Percentiles rank a stretch among this genome's conserved stretches.
phyloP scores from a whole-genome alignment of 1,140 invertebrate genomes.

The Zaprionus africanus region DNA sequence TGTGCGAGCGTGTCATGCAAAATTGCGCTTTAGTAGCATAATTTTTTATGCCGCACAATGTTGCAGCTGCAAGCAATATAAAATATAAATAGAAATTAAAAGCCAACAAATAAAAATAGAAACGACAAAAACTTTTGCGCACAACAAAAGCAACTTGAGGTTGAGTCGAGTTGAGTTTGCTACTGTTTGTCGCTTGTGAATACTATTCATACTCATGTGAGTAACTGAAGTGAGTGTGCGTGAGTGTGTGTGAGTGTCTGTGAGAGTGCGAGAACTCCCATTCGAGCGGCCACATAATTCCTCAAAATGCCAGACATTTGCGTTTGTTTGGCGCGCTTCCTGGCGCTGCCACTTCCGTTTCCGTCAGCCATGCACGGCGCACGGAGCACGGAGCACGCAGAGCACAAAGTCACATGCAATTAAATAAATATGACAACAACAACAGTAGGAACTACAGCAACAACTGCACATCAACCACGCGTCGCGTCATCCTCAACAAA shows the following conservation, averaged over 20 bases:
- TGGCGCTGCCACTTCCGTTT: slow-evolving; percentile 80
- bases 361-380: slow-evolving; percentile 55
- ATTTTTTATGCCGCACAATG: slow-evolving; percentile 68
- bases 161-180: slow-evolving; percentile 20
- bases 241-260: slow-evolving; percentile 23
- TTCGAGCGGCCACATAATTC: slow-evolving; percentile 69
- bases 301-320: slow-evolving; percentile 81
- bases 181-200: slow-evolving; percentile 1
- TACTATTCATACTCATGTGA: slow-evolving; percentile 51
- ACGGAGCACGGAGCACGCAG: slow-evolving; percentile 24
- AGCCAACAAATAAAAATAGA: slow-evolving; percentile 75
- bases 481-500: slow-evolving; percentile 29
- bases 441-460: slow-evolving; percentile 25
- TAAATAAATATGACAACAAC: slow-evolving; percentile 75
- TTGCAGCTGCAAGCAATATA: slow-evolving; percentile 77
- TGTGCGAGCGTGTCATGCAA: slow-evolving; percentile 62
- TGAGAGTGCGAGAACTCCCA: slow-evolving; percentile 24
- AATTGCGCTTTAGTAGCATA: slow-evolving; percentile 79
- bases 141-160: slow-evolving; percentile 66
- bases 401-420: slow-evolving; percentile 70
- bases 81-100: slow-evolving; percentile 82
- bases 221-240: slow-evolving; percentile 43
- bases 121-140: slow-evolving; percentile 50
- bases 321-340: slow-evolving; percentile 80
- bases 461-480: slow-evolving; percentile 18